These are phyloP conservation scores for Amphipoea oculea DNA, from an alignment of 2,888 invertebrate species.

Conservation along the genomic window DNA sequence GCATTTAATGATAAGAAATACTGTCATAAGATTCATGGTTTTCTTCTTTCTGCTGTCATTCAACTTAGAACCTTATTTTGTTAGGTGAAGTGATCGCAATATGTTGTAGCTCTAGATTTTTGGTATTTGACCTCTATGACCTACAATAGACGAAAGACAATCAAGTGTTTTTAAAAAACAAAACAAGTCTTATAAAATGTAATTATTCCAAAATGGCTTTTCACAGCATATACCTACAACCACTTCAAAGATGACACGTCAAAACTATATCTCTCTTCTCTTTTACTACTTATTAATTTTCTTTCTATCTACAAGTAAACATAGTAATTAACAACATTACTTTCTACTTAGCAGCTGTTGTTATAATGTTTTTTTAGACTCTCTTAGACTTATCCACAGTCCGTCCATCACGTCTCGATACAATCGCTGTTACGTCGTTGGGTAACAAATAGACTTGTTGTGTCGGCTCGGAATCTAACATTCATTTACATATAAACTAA, in stretches of 20 bases:
- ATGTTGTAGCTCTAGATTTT: neutral
- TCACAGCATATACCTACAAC: neutral
- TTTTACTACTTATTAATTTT: neutral
- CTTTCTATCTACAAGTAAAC: slow-evolving; percentile 15
- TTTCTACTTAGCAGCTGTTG: slow-evolving; percentile 42
- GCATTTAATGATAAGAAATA: neutral
- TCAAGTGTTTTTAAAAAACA: neutral
- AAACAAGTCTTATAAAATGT: neutral
- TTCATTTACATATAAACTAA: slow-evolving; percentile 54
- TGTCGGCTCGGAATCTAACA: slow-evolving; percentile 49
- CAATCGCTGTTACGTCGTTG: slow-evolving; percentile 59
- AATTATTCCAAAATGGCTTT: neutral
- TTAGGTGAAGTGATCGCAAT: neutral
- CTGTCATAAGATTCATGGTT: neutral
- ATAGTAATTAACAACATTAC: slow-evolving; percentile 26
- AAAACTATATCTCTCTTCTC: neutral
- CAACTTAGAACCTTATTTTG: neutral
- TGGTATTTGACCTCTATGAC: neutral
- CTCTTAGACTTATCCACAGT: slow-evolving; percentile 10
- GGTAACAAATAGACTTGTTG: slow-evolving; percentile 61
- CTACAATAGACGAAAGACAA: neutral
- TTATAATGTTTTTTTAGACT: slow-evolving; percentile 38
- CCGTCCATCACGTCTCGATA: slow-evolving; percentile 55
- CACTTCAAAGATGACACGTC: neutral
- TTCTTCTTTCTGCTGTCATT: neutral